Evolutionary conservation across 2,888 invertebrate species (phyloP).

Genomic region (Apantesis nais): DNA sequence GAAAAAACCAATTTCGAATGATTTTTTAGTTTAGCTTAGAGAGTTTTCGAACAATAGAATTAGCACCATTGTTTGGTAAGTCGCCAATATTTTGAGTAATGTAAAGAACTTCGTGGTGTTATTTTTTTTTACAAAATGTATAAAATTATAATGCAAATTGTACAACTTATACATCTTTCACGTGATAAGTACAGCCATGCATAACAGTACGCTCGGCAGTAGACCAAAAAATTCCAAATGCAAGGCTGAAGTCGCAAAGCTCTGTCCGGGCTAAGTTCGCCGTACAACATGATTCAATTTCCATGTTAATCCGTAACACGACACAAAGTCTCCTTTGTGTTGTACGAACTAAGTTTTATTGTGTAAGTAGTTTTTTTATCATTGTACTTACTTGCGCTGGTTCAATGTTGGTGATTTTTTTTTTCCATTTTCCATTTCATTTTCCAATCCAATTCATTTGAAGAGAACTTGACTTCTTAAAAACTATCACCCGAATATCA

Average conservation of each 20-base stretch:
- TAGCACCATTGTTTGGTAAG: no score
- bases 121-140: constrained; percentile 3
- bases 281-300: constrained; percentile 74
- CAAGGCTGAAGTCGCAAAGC: constrained; percentile 56
- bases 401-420: neutral
- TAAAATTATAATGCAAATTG: no score
- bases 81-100: no score
- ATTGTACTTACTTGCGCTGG: constrained; percentile 39
- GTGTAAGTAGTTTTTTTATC: constrained; percentile 50
- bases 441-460: neutral
- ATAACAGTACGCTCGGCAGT: constrained; percentile 28
- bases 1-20: no score
- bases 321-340: constrained; percentile 65
- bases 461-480: neutral
- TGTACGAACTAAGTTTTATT: constrained; percentile 55
- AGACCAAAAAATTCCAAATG: constrained; percentile 34
- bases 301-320: constrained; percentile 72
- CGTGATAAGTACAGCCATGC: constrained; percentile 15
- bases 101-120: no score
- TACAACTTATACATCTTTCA: constrained; percentile 13
- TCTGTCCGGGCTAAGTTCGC: constrained; percentile 56
- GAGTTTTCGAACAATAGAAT: no score
- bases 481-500: no score
- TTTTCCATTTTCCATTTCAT: no score
- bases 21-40: no score